Base-by-base conservation (phyloP, 2,888 invertebrate species). In the Aphidius colemani region DNA sequence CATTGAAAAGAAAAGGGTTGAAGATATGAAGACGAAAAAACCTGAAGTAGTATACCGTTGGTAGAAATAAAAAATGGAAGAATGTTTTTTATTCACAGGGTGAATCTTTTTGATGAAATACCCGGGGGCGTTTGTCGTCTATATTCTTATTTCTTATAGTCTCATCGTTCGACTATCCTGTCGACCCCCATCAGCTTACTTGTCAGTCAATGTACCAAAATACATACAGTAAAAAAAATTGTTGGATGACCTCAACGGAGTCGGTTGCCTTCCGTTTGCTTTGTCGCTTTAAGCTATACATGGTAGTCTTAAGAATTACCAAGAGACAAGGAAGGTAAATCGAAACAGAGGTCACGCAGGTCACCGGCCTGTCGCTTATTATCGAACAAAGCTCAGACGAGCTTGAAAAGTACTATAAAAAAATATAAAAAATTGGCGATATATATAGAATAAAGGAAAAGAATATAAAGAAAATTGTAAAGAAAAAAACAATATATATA, bases 301-400 rank as follows among this genome's bases (percentile, higher is more conserved):
- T 30, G 30, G 30, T 30, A 30, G 30, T 30, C 30, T 30, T 30
- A 30, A 30, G 30, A 30, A 30, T 30, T 30, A 30, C 30, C 30
- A 30, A 30, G 30, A 30, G 30, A 30, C 30, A 30, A 30, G 30
- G 5, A 48, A 46, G 43, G 40, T 48, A 58, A 59, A 59, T 46
- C 48, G 46, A 39, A 13, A 53, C 40, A 18, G 13, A 41, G 63
- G 63, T 59, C 58, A 58, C 11, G 50, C 55, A 55, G 62, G 62
- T 57, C 48, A 60, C 66, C 51, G 59, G 62, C 59, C 18, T 13
- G 43, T 30, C 51, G 59, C 67, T 70, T 68, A 67, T 67, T 68
- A 70, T 67, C 67, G 67, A 68, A 68, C 69, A 68, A 67, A 70
- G 65, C 41, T 40, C 30, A 46, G 46, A 45, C 13, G 41, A 48